These are phyloP conservation scores for Aplysia californica DNA, from an alignment of 1,140 invertebrate species.

Conservation along the genomic window DNA sequence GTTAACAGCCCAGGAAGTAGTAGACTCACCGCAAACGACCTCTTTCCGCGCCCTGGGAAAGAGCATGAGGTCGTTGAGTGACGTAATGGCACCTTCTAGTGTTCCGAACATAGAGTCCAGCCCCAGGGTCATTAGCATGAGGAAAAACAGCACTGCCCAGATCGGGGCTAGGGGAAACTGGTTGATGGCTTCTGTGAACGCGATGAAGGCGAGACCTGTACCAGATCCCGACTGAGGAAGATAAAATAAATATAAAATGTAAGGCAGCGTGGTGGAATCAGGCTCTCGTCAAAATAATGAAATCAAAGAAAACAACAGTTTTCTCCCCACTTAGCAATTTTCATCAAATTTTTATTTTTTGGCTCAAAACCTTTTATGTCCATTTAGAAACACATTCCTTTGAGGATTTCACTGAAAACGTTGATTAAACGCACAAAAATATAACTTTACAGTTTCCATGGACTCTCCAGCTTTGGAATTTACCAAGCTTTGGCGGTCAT, in stretches of 20 bases:
- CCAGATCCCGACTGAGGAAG: conserved; percentile 12
- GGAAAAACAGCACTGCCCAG: conserved; percentile 32
- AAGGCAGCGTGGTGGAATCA: too few species aligned
- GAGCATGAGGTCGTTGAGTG: conserved; percentile 53
- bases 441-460: too few species aligned
- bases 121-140: conserved; percentile 26
- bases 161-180: conserved; percentile 20
- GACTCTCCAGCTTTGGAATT: too few species aligned
- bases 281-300: too few species aligned
- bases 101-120: conserved; percentile 56
- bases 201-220: conserved; percentile 24
- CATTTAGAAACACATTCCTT: too few species aligned
- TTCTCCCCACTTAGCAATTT: too few species aligned
- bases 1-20: background rate
- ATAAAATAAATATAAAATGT: background rate
- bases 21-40: conserved; percentile 45
- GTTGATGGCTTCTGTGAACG: conserved; percentile 26
- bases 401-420: too few species aligned
- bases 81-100: conserved; percentile 54
- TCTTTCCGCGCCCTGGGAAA: conserved; percentile 49
- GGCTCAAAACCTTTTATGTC: too few species aligned
- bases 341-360: too few species aligned
- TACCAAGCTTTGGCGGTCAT: too few species aligned
- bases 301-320: too few species aligned
- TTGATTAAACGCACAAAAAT: too few species aligned